Evolutionary conservation across 2,888 invertebrate genomes (phyloP), one percentile per base, ranked within the genome.

Genomic region (Leptarthrus brevirostris): DNA sequence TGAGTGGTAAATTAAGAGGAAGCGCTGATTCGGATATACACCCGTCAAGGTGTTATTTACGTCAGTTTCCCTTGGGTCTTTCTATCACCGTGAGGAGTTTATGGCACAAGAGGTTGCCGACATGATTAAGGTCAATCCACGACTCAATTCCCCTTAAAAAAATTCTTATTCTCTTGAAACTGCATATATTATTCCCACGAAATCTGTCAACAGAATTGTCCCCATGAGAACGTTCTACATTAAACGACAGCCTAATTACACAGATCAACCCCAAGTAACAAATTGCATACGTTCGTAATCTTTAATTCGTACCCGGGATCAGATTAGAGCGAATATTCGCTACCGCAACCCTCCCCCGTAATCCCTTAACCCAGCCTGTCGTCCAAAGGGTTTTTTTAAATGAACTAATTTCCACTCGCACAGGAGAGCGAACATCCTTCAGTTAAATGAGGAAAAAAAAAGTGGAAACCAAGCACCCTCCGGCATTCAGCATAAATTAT

Each of bases 151-250:
- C n/a, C n/a, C n/a, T n/a, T n/a, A n/a, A n/a, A n/a, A n/a, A n/a
- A n/a, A n/a, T n/a, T n/a, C n/a, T n/a, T n/a, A n/a, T n/a, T n/a
- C n/a, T n/a, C n/a, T n/a, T n/a, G n/a, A n/a, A n/a, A n/a, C n/a
- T n/a, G n/a, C n/a, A n/a, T n/a, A n/a, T n/a, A n/a, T 49, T 18
- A 8, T 49, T 49, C 49, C 49, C 49, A 49, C 49, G 49, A 20
- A 18, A 3, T 49, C 12, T n/a, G 2, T 12, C 3, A 6, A 6
- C 4, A n/a, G 18, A 49, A 49, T 20, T 49, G 22, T 49, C 49
- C 18, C 49, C 20, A 20, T 20, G 18, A 3, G 49, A 49, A 49
- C 20, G 3, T 49, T 49, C 12, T 49, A 12, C 12, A 49, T 49
- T 49, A 8, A 20, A 6, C 49, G 20, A 6, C 44, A 14, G 6